A percentile compares a stretch with the other conserved stretches of the same genome.
These are phyloP conservation scores for Origma solitaria DNA, from an alignment of 2,113 vertebrate genomes.

Conservation along the genomic window DNA sequence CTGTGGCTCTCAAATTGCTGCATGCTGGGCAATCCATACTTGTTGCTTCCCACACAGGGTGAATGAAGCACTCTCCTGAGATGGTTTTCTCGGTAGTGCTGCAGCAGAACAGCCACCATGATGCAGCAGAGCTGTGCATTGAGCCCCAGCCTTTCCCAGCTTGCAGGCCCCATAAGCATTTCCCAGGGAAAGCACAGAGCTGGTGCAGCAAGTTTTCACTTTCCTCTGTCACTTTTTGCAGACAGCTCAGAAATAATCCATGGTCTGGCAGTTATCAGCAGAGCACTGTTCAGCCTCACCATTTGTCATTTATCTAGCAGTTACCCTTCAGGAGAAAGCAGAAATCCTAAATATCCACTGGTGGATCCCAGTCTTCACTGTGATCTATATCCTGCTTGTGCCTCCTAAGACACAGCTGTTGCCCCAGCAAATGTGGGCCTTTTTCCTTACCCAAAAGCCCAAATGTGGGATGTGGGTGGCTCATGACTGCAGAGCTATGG, in stretches of 20 bases:
- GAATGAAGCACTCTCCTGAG: neutral
- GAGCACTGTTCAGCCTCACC: neutral
- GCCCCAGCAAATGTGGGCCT: neutral
- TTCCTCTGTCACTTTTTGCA: neutral
- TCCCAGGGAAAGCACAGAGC: neutral
- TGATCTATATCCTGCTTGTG: neutral
- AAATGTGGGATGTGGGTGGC: neutral
- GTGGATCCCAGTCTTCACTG: neutral
- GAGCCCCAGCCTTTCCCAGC: neutral
- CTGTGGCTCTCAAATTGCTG: neutral
- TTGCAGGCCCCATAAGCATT: neutral
- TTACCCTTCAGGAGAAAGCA: neutral
- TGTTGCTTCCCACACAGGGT: accelerated
- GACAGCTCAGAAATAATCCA: neutral
- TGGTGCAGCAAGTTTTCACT: neutral
- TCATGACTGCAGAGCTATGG: neutral
- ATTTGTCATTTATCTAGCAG: neutral
- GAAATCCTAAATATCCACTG: neutral
- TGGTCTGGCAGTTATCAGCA: neutral
- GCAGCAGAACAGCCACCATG: neutral
- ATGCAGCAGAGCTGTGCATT: neutral
- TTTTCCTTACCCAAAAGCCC: neutral
- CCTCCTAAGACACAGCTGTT: neutral
- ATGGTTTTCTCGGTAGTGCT: neutral
- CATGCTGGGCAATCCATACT: neutral